Evolutionary conservation across 2,888 invertebrate genomes (phyloP), one percentile per base, ranked within the genome.

Genomic region (Andrena haemorrhoa): DNA sequence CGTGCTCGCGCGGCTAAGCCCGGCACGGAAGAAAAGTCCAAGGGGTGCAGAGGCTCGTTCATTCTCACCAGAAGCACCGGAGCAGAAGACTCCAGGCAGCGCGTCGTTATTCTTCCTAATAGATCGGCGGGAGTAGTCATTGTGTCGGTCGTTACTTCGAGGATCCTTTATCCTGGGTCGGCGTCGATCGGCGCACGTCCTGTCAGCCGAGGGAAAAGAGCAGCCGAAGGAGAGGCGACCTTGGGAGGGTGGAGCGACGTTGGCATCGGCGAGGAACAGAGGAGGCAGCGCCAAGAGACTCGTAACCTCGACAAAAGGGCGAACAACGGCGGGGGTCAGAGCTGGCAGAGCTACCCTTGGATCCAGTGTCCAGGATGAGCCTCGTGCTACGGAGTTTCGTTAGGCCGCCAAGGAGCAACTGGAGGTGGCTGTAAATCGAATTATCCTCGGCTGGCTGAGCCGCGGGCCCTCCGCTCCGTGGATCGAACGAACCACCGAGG

Each of bases 41-140:
- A 60, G 66, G 23, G 60, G 26, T 16, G 26, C 31, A 47, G 31
- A 47, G 31, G 41, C 68, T 65, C 71, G 68, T 85, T 72, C 71
- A 64, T 79, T 76, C 75, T 77, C 63, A 51, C 51, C 23, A 66
- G 35, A 82, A 35, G 33, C 82, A 74, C 53, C 85, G 78, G 71
- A 41, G 80, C 79, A 64, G 82, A 86, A 85, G 79, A 58, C 64
- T 83, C 74, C 49, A 41, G 31, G 70, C 70, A 76, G 84, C 87
- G 76, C 86, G 80, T 87, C 89, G 89, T 92, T 90, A 91, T 90
- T 90, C 90, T 85, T 87, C 86, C 90, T 92, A 92, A 92, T 92
- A 92, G 92, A 89, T 85, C 88, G 87, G 89, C 89, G 87, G 88
- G 91, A 88, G 89, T 80, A 77, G 79, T 83, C 83, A 91, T 91